phyloP scores from a whole-genome alignment of 2,888 invertebrate species.

The Pyrocoelia pectoralis region DNA sequence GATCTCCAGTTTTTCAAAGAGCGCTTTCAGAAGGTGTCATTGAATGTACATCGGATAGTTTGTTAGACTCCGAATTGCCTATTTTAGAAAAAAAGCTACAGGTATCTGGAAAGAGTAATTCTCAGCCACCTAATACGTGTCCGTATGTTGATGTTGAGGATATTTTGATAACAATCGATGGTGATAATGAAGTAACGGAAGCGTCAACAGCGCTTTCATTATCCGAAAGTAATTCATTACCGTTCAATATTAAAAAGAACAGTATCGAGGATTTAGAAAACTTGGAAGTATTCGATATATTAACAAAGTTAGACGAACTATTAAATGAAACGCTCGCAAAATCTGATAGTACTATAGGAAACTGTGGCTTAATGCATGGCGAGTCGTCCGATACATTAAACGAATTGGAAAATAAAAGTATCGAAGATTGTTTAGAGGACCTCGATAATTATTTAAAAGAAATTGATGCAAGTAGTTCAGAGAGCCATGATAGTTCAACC shows the following conservation, averaged over 20 bases:
- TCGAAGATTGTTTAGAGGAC: slow-evolving; percentile 63
- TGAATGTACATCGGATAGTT: slow-evolving; percentile 47
- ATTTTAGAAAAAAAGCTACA: slow-evolving; percentile 54
- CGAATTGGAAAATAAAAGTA: slow-evolving; percentile 35
- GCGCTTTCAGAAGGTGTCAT: slow-evolving; percentile 25
- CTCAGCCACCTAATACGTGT: slow-evolving; percentile 16
- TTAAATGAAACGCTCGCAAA: slow-evolving; percentile 64
- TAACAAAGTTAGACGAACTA: slow-evolving; percentile 67
- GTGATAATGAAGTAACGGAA: slow-evolving; percentile 31
- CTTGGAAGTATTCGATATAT: slow-evolving; percentile 62
- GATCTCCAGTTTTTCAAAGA: slow-evolving; percentile 50
- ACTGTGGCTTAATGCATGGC: neutral
- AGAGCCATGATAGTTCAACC: neutral
- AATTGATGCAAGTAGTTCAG: slow-evolving; percentile 53
- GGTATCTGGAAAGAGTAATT: slow-evolving; percentile 39
- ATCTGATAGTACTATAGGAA: slow-evolving; percentile 53
- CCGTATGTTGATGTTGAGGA: slow-evolving; percentile 54
- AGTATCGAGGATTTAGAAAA: slow-evolving; percentile 33
- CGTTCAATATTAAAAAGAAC: slow-evolving; percentile 22
- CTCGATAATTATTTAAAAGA: slow-evolving; percentile 64
- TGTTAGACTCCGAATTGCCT: slow-evolving; percentile 56
- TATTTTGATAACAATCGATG: slow-evolving; percentile 55
- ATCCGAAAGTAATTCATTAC: slow-evolving; percentile 22
- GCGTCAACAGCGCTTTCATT: slow-evolving; percentile 5
- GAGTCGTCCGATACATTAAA: slow-evolving; percentile 6